A percentile compares a stretch with the other conserved stretches of the same genome.
Conservation (phyloP, 2,888 invertebrate species). For the Eilema caniola region DNA sequence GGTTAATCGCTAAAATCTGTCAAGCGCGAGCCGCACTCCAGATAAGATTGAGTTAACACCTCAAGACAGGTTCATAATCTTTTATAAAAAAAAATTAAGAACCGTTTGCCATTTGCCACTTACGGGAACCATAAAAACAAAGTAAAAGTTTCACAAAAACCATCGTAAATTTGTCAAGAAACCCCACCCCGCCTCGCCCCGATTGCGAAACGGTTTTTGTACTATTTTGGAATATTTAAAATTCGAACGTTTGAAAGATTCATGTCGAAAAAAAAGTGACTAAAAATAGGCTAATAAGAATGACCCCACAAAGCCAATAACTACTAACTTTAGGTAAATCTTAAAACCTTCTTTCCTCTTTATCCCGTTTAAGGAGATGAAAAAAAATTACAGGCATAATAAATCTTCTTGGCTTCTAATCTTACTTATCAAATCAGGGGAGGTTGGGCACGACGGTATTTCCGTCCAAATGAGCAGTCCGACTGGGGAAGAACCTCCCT, state of each 20-base stretch:
- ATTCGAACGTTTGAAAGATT: conserved; percentile 28
- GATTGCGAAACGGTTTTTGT: conserved; percentile 55
- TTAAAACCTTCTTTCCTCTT: no score
- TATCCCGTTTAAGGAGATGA: no score
- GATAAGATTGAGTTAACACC: conserved; percentile 70
- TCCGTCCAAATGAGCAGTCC: no score
- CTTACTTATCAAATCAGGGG: no score
- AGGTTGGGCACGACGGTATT: no score
- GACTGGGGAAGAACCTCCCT: no score
- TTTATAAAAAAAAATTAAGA: conserved; percentile 52
- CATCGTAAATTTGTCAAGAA: conserved; percentile 75
- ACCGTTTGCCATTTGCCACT: conserved; percentile 57
- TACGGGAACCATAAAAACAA: conserved; percentile 64
- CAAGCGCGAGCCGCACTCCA: conserved; percentile 38
- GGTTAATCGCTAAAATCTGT: conserved; percentile 36
- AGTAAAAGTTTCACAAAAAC: conserved; percentile 55
- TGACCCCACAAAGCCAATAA: no score
- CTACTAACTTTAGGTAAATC: no score
- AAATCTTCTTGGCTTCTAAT: no score
- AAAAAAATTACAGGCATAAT: no score
- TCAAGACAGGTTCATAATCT: conserved; percentile 65
- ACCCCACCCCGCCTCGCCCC: conserved; percentile 50
- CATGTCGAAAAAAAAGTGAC: conserved; percentile 7
- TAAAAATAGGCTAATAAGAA: no score
- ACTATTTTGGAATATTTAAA: conserved; percentile 26